These are phyloP conservation scores for Musca vetustissima DNA, from an alignment of 1,140 invertebrate genomes.

Conservation along the genomic window DNA sequence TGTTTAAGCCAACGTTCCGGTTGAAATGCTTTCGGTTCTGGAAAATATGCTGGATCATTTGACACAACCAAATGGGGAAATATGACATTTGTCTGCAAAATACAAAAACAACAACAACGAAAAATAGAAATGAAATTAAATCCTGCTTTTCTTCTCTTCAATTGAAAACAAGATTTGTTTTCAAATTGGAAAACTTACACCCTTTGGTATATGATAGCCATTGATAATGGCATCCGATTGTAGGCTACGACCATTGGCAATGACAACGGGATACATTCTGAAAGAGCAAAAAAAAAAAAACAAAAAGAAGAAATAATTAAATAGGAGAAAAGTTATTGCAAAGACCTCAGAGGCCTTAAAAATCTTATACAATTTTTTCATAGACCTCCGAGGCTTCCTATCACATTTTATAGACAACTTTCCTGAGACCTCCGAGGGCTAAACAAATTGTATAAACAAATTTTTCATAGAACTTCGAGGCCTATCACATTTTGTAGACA, in stretches of 20 bases:
- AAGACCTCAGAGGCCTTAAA: too few species aligned
- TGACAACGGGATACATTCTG: constrained; percentile 84
- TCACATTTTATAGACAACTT: too few species aligned
- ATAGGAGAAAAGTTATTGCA: too few species aligned
- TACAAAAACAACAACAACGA: constrained; percentile 12
- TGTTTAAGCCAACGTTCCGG: constrained; percentile 77
- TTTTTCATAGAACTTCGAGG: too few species aligned
- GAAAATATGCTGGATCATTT: constrained; percentile 73
- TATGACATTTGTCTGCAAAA: constrained; percentile 71
- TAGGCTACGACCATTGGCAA: constrained; percentile 81
- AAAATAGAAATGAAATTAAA: neutral
- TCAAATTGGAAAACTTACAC: constrained; percentile 63
- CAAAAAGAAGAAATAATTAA: too few species aligned
- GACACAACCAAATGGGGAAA: constrained; percentile 81
- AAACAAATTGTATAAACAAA: too few species aligned
- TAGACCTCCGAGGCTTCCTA: too few species aligned
- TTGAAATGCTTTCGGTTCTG: constrained; percentile 65
- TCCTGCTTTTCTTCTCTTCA: neutral
- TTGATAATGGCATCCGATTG: constrained; percentile 76
- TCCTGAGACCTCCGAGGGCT: too few species aligned
- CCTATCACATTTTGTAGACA: too few species aligned
- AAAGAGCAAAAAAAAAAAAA: constrained; percentile 13
- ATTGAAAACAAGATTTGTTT: neutral
- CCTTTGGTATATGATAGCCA: constrained; percentile 84
- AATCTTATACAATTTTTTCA: too few species aligned